A percentile compares a stretch with the other conserved stretches of the same genome.
These are phyloP conservation scores for Stenolophus ochropezus DNA, from an alignment of 2,888 invertebrate species.

Conservation along the genomic window DNA sequence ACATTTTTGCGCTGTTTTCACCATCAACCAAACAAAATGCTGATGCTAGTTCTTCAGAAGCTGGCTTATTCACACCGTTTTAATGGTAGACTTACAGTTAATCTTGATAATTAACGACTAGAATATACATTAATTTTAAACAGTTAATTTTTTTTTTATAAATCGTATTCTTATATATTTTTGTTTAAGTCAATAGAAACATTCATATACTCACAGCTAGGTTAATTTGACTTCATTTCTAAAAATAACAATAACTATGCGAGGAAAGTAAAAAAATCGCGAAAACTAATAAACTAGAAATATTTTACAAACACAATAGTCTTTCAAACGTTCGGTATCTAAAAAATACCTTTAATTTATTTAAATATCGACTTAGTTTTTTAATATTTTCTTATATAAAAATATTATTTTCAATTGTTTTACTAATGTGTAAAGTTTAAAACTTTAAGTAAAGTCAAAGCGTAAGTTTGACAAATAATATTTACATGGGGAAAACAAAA, in stretches of 20 bases:
- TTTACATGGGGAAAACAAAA: slow-evolving; percentile 30
- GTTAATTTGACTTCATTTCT: slow-evolving; percentile 56
- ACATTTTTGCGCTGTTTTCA: slow-evolving; percentile 43
- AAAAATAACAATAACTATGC: slow-evolving; percentile 50
- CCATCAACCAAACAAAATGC: slow-evolving; percentile 27
- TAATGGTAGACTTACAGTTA: slow-evolving; percentile 52
- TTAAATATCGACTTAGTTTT: slow-evolving; percentile 49
- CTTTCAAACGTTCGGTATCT: background rate
- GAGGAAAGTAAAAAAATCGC: slow-evolving; percentile 26
- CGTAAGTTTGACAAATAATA: slow-evolving; percentile 20
- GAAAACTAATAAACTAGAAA: slow-evolving; percentile 15
- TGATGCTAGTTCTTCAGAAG: slow-evolving; percentile 44
- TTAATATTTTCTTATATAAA: slow-evolving; percentile 51
- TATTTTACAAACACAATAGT: slow-evolving; percentile 14
- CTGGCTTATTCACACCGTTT: slow-evolving; percentile 38
- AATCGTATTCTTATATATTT: slow-evolving; percentile 52
- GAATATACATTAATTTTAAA: slow-evolving; percentile 59
- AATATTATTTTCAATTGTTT: slow-evolving; percentile 53
- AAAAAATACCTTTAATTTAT: slow-evolving; percentile 37
- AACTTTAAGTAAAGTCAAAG: slow-evolving; percentile 42
- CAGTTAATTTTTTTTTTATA: slow-evolving; percentile 56
- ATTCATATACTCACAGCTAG: slow-evolving; percentile 59
- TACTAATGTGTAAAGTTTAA: slow-evolving; percentile 49
- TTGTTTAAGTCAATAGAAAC: slow-evolving; percentile 58
- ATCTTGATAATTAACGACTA: slow-evolving; percentile 56